Evolutionary conservation across 2,888 invertebrate genomes (phyloP).

Genomic region (Heliconius sara): DNA sequence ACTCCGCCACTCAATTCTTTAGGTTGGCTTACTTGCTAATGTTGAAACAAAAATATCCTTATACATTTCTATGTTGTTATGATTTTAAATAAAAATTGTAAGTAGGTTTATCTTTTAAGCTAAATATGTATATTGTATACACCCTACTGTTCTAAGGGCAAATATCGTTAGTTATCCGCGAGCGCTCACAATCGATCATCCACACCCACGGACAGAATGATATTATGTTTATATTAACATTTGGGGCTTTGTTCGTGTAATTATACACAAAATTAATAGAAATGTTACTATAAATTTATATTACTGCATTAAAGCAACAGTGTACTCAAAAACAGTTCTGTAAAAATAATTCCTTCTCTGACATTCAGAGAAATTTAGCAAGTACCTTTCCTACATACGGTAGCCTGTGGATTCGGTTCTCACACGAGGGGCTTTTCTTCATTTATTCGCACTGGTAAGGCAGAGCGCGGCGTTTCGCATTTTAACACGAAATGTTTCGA

Average conservation of each 20-base stretch:
- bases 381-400: neutral
- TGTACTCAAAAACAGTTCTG: no score
- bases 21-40: no score
- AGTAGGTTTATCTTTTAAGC: neutral
- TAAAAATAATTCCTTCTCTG: no score
- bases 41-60: no score
- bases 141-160: conserved; percentile 21
- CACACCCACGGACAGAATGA: conserved; percentile 43
- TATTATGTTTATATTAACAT: conserved; percentile 40
- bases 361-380: no score
- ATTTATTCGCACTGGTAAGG: neutral
- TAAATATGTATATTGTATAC: conserved; percentile 3
- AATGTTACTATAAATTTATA: neutral
- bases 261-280: conserved; percentile 25
- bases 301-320: no score
- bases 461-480: neutral
- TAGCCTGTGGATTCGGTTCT: neutral
- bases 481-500: neutral
- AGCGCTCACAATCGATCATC: conserved; percentile 54
- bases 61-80: no score
- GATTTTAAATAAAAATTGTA: neutral
- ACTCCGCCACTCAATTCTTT: no score
- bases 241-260: conserved; percentile 36
- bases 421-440: neutral
- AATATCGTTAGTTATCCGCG: conserved; percentile 31